Percentiles rank a stretch among this genome's conserved stretches.
Evolutionary conservation across 35 echinoderm and acorn worm genomes (phyloP).

Genomic region (Stichopus chloronotus): DNA sequence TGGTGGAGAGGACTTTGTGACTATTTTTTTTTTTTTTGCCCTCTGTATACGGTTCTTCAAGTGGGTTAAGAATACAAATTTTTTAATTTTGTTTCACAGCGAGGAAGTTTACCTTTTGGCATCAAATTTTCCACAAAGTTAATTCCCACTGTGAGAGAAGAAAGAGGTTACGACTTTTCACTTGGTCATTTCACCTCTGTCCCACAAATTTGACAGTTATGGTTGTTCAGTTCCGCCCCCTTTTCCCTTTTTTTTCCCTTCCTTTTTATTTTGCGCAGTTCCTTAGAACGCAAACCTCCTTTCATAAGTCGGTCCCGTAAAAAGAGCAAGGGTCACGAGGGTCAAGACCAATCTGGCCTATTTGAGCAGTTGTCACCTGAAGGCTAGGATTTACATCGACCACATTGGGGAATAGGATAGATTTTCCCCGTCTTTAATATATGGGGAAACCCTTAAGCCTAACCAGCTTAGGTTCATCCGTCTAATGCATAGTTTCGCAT

Average conservation of each 20-base stretch:
- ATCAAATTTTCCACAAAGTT: neutral
- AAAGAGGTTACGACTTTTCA: slow-evolving; percentile 28
- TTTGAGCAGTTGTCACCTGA: slow-evolving; percentile 48
- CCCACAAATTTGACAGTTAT: slow-evolving; percentile 29
- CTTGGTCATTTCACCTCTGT: slow-evolving; percentile 53
- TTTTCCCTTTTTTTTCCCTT: neutral
- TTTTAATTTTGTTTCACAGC: slow-evolving; percentile 2
- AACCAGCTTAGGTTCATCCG: slow-evolving; percentile 49
- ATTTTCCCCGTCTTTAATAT: neutral
- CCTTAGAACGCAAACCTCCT: too few species aligned
- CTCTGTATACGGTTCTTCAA: neutral
- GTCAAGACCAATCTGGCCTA: slow-evolving; percentile 48
- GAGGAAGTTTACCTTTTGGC: neutral
- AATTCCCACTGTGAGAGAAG: neutral
- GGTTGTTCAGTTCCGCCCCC: neutral
- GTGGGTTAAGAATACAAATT: slow-evolving; percentile 52
- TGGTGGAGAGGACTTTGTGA: too few species aligned
- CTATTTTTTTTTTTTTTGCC: too few species aligned
- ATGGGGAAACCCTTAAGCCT: slow-evolving; percentile 47
- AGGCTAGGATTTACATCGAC: slow-evolving; percentile 47
- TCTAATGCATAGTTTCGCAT: slow-evolving; percentile 14
- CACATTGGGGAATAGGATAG: slow-evolving; percentile 48
- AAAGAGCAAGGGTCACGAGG: slow-evolving; percentile 28
- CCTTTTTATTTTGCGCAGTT: neutral
- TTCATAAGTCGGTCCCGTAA: neutral